A percentile compares a stretch with the other conserved stretches of the same genome.
phyloP scores from a whole-genome alignment of 2,888 invertebrate genomes.

The Pyrocoelia pectoralis region DNA sequence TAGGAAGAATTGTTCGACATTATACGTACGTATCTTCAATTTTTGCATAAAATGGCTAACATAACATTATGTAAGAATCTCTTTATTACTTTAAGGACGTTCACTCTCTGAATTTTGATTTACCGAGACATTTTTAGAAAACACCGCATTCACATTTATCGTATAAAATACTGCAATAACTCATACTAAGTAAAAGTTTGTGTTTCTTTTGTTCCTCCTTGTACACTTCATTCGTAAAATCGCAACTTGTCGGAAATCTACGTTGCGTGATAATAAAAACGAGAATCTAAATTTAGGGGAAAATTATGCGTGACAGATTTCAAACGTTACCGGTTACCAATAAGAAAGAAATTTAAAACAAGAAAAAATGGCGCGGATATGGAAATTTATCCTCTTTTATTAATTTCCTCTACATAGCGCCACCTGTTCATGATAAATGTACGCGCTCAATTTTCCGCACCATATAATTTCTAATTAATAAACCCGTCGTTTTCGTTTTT shows the following conservation, averaged over 20 bases:
- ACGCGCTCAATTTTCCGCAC: background rate
- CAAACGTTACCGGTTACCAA: background rate
- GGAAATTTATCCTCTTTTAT: background rate
- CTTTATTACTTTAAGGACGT: background rate
- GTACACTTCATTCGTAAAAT: background rate
- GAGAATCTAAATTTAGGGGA: background rate
- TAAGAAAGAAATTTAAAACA: too few relatives aligned
- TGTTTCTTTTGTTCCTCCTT: background rate
- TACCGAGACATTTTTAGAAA: background rate
- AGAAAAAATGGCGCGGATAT: background rate
- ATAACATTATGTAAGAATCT: background rate
- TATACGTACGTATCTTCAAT: too few relatives aligned
- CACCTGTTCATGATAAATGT: conserved; percentile 6
- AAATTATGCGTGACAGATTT: background rate
- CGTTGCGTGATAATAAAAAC: background rate
- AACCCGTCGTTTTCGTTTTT: background rate
- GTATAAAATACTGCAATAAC: background rate
- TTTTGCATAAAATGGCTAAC: background rate
- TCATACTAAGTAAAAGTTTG: background rate
- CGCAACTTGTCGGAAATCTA: background rate
- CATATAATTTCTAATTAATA: too few relatives aligned
- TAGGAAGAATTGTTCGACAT: too few relatives aligned
- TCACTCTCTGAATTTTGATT: background rate
- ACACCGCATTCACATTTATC: conserved; percentile 1
- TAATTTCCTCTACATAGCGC: background rate